Conservation (phyloP, 2,113 vertebrate species). For the Microtus richardsoni region DNA sequence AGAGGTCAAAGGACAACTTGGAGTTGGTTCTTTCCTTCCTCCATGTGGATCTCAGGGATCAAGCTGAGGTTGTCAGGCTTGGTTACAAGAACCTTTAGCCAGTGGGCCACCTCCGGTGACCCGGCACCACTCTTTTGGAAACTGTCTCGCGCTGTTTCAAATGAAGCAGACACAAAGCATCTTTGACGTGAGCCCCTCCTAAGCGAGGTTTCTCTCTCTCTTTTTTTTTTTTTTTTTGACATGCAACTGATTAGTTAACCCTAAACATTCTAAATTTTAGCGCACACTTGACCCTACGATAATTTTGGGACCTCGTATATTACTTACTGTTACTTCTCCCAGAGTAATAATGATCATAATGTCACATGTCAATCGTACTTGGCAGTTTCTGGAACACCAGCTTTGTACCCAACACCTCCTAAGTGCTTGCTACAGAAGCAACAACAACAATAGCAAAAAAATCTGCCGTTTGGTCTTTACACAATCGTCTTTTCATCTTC, state of each 20-base stretch:
- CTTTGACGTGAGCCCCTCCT: not conserved
- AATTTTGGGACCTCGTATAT: not conserved
- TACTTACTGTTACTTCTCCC: not conserved
- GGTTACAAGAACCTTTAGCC: not conserved
- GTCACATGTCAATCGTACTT: not conserved
- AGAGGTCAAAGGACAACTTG: not conserved
- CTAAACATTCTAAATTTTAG: not conserved
- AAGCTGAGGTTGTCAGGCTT: not conserved
- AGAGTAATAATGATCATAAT: not conserved
- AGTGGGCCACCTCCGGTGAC: not conserved
- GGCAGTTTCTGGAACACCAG: not conserved
- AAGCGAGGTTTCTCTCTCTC: not conserved
- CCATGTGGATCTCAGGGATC: not conserved
- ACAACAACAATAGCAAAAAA: not conserved
- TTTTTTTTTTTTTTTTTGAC: not conserved
- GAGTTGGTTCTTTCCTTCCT: not conserved
- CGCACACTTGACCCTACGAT: not conserved
- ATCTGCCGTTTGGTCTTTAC: not conserved
- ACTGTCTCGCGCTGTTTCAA: not conserved
- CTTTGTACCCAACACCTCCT: not conserved
- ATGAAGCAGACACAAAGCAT: not conserved
- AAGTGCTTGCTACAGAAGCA: not conserved
- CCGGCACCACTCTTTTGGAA: not conserved
- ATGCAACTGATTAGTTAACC: not conserved
- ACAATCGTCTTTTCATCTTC: not conserved